Conservation (phyloP, 2,888 invertebrate species). For the Ectemnius cavifrons region DNA sequence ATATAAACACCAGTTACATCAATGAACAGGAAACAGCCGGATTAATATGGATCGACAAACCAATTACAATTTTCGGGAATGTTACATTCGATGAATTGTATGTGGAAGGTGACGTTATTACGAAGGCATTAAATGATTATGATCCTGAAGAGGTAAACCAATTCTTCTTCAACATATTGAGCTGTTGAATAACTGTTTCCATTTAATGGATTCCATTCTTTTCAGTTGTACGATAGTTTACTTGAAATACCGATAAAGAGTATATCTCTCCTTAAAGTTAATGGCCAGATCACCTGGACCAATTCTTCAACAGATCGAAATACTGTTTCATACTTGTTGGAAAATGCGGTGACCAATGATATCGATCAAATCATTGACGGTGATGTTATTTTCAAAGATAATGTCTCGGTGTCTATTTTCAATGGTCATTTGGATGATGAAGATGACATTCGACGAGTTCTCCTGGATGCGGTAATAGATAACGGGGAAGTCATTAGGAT, state of each 20-base stretch:
- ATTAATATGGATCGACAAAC: constrained; percentile 60
- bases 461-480: constrained; percentile 58
- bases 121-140: constrained; percentile 58
- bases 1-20: constrained; percentile 52
- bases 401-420: constrained; percentile 33
- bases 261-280: constrained; percentile 53
- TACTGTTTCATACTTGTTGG: constrained; percentile 58
- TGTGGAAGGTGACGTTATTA: constrained; percentile 55
- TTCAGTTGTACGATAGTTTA: constrained; percentile 58
- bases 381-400: constrained; percentile 44
- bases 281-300: constrained; percentile 65
- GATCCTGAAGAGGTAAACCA: constrained; percentile 56
- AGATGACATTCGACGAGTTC: constrained; percentile 46
- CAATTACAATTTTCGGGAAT: constrained; percentile 57
- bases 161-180: neutral
- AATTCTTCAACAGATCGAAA: constrained; percentile 3
- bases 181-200: neutral
- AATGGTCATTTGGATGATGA: constrained; percentile 33
- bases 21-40: constrained; percentile 53
- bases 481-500: constrained; percentile 41
- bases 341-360: constrained; percentile 63
- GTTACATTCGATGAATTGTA: constrained; percentile 62
- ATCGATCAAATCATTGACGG: constrained; percentile 58
- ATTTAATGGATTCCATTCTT: constrained; percentile 18
- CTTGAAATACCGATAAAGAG: constrained; percentile 39